Evolutionary conservation across 92 coral and sea anemone genomes (phyloP), one percentile per base, ranked within the genome.

Genomic region (Palythoa caribaeorum): DNA sequence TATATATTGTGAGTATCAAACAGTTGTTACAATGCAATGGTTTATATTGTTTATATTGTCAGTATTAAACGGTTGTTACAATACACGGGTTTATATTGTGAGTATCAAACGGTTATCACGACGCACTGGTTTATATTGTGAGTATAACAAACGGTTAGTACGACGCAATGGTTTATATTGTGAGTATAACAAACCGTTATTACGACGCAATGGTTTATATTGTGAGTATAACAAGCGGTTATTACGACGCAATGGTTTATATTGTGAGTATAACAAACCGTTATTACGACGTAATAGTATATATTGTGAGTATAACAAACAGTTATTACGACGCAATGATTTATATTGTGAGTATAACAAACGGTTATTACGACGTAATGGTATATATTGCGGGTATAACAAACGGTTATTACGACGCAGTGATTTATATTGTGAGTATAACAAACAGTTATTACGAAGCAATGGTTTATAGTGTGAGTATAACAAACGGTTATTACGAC

Each of bases 271-370:
- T 28, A 12, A 20, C 28, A 28, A 28, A 28, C 28, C n/a, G 28
- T 28, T 28, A 28, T 28, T 28, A 28, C 28, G 0, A 28, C 28
- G 28, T 28, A 28, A 28, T 28, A 0, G 28, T 28, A 28, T 28
- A 28, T 28, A 28, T 28, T 28, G 28, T 0, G 28, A 0, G 28
- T 28, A 28, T 28, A 28, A 28, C 28, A 28, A 28, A 28, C 28
- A 76, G 65, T 17, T 28, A 66, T 8, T 81, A 81, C 63, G 66
- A 81, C 53, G 17, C 86, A 10, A 21, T 74, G 17, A 40, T 81
- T 2, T 69, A 81, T 11, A 65, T 81, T 66, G 86, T 81, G 60
- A 81, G 86, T 81, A 81, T 28, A 28, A 20, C 71, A 2, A 65
- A n/a, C 71, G 12, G 9, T n/a, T 6, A n/a, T 17, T n/a, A 21